phyloP scores from a whole-genome alignment of 1,140 invertebrate genomes.

The Hermetia illucens region DNA sequence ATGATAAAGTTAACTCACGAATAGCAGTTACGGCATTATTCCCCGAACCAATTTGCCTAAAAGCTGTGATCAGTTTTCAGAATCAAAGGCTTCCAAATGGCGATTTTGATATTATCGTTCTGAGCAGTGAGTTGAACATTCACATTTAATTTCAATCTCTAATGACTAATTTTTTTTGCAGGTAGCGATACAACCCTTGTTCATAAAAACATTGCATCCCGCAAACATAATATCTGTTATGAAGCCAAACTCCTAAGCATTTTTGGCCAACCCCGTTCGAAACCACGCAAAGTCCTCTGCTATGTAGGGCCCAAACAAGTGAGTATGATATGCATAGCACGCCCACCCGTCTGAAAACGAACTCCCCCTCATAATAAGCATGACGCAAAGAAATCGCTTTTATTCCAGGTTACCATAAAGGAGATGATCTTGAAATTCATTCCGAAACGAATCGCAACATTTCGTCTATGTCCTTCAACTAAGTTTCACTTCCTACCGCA shows the following conservation, averaged over 20 bases:
- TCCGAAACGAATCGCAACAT: constrained; percentile 81
- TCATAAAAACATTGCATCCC: constrained; percentile 71
- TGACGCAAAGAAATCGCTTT: background rate
- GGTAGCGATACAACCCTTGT: constrained; percentile 69
- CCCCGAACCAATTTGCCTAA: constrained; percentile 53
- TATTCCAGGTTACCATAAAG: constrained; percentile 68
- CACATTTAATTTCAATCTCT: constrained; percentile 14
- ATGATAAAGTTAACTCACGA: constrained; percentile 39
- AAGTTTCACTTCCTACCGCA: constrained; percentile 56
- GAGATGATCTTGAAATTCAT: constrained; percentile 87
- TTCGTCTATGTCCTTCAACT: constrained; percentile 81
- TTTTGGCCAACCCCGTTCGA: constrained; percentile 45
- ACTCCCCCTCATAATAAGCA: no score
- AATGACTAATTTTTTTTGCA: constrained; percentile 24
- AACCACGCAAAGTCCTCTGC: constrained; percentile 75
- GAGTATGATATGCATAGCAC: constrained; percentile 11
- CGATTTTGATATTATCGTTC: constrained; percentile 82
- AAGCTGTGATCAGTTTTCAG: constrained; percentile 66
- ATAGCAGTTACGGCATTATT: constrained; percentile 37
- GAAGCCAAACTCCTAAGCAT: constrained; percentile 66
- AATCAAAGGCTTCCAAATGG: constrained; percentile 72
- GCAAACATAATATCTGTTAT: constrained; percentile 73
- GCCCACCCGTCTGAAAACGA: no score
- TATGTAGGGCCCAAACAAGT: constrained; percentile 69
- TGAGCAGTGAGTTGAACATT: constrained; percentile 69